Conservation (phyloP, 2,888 invertebrate genomes). For the Embidobia sp. region DNA sequence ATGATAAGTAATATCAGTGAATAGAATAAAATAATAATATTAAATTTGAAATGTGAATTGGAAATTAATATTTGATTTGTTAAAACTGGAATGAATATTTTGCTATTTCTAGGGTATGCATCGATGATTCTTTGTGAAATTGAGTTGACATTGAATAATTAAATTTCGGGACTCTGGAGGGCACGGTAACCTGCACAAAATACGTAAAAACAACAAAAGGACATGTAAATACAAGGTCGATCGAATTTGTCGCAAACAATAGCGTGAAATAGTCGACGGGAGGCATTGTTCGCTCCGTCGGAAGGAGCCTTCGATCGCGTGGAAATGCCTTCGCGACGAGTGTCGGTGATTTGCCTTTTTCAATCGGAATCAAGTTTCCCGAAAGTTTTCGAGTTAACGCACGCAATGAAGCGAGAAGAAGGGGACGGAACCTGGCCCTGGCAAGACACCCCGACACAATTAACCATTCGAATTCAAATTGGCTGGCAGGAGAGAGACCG, state of each 20-base stretch:
- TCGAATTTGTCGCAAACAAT: slow-evolving; percentile 30
- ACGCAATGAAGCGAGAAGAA: slow-evolving; percentile 45
- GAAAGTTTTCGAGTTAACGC: slow-evolving; percentile 59
- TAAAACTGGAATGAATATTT: slow-evolving; percentile 15
- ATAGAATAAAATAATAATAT: slow-evolving; percentile 7
- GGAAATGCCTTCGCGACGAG: slow-evolving; percentile 20
- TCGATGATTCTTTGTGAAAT: neutral
- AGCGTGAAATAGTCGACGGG: neutral
- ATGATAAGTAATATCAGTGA: neutral
- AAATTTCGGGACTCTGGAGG: slow-evolving; percentile 2
- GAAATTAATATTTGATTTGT: slow-evolving; percentile 36
- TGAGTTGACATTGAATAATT: slow-evolving; percentile 18
- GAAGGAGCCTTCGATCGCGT: slow-evolving; percentile 11
- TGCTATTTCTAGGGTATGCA: slow-evolving; percentile 12
- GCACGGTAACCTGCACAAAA: neutral
- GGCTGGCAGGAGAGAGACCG: slow-evolving; percentile 38
- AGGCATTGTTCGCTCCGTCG: slow-evolving; percentile 12
- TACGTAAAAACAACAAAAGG: neutral
- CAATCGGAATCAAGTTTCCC: slow-evolving; percentile 46
- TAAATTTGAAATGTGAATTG: slow-evolving; percentile 18
- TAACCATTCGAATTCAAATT: slow-evolving; percentile 71
- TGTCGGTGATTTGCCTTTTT: slow-evolving; percentile 47
- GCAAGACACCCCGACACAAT: slow-evolving; percentile 65
- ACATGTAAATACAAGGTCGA: neutral
- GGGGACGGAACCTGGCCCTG: slow-evolving; percentile 7